Evolutionary conservation across 2,888 invertebrate genomes (phyloP), one percentile per base, ranked within the genome.

Genomic region (Athrips mouffetella): DNA sequence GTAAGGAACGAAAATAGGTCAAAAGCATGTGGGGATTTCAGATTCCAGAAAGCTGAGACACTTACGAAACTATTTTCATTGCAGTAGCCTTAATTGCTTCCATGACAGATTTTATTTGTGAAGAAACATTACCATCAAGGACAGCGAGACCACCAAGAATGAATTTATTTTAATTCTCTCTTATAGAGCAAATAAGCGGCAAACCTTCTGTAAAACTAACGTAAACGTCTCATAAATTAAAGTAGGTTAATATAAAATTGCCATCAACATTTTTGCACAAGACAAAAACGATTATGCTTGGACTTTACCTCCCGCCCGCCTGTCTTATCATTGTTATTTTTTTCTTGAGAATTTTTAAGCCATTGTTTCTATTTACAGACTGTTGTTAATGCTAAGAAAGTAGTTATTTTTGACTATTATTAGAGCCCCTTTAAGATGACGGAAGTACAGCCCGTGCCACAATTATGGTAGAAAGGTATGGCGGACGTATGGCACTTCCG

Each of bases 401-500:
- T 37, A 44, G 15, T 21, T n/a, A 7, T 21, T 27, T 31, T 16
- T 52, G 54, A 41, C 45, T 46, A 41, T 41, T 46, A 60, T 65
- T 63, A 62, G 58, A 60, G 47, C 53, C 59, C 59, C 60, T 63
- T 58, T 65, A 61, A 69, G 59, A 72, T 76, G 69, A 70, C 85
- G 87, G 86, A 88, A 85, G 70, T 69, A 64, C 62, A 76, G 75
- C 77, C 77, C 87, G 85, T 84, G 84, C 84, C 73, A 76, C 80
- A 78, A 83, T 84, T 83, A 80, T 69, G 73, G 70, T 69, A 68
- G 62, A 60, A 67, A 70, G 72, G 75, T 74, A 78, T 79, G 76
- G 80, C 78, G 73, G 73, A 74, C 81, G 86, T 70, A 80, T 81
- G 81, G 71, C 80, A 85, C 85, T 87, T 88, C 88, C 88, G 87